Evolutionary conservation across 2,888 invertebrate species (phyloP), one percentile per base, ranked within the genome.

Genomic region (Sepiola atlantica): DNA sequence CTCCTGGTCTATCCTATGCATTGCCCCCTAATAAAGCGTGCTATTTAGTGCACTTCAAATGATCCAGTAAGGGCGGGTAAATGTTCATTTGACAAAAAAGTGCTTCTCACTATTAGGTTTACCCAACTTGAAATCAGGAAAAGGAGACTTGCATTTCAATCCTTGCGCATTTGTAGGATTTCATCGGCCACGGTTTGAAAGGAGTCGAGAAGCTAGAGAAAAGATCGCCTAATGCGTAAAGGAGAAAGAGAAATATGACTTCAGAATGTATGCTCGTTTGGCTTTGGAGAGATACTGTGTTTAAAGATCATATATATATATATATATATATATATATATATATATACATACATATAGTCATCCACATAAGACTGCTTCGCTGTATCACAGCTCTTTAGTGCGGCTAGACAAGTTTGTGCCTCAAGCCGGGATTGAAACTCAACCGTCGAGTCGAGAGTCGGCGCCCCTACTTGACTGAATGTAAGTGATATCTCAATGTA

Each of bases 21-120:
- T n/a, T n/a, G 77, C n/a, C n/a, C 16, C 16, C n/a, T 77, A 77
- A 77, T 77, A n/a, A 77, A 77, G n/a, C 10, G n/a, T n/a, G n/a
- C 77, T 77, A 77, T 77, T n/a, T 77, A 77, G 77, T n/a, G n/a
- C n/a, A 77, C 77, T 77, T 77, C 77, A 77, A 77, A 77, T 77
- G 77, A 12, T 77, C 77, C 77, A 77, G n/a, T 28, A n/a, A 77
- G 77, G 77, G n/a, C 77, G 12, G 16, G n/a, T 77, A 77, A 77
- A 77, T 77, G 77, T 16, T 77, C 77, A 77, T 77, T n/a, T 77
- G 77, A n/a, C 45, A 45, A 45, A 57, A 77, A 77, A 77, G 77
- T 77, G 77, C 77, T n/a, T 77, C 77, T 16, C 77, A 77, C 77
- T n/a, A 77, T 77, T 77, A 10, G 77, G n/a, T 77, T n/a, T 12